Evolutionary conservation across 2,888 invertebrate genomes (phyloP).

Genomic region (Ichneumoninae sp.): DNA sequence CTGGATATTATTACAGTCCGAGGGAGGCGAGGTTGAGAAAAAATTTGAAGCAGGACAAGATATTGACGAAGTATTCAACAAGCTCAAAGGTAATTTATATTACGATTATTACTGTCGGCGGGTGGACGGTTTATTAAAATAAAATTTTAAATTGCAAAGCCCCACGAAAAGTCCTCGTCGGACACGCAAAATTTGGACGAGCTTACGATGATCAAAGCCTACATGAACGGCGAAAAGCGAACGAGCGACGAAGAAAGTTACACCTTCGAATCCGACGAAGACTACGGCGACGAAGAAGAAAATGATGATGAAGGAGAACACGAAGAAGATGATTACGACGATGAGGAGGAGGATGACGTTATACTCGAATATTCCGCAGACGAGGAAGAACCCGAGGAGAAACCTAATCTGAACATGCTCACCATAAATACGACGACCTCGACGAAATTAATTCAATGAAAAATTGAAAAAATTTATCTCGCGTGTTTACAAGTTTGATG

Average conservation of each 20-base stretch:
- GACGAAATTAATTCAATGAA: neutral
- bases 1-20: constrained; percentile 84
- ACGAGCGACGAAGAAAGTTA: constrained; percentile 20
- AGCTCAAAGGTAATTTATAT: constrained; percentile 18
- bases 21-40: constrained; percentile 83
- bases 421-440: neutral
- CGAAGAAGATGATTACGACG: constrained; percentile 21
- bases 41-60: constrained; percentile 69
- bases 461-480: neutral
- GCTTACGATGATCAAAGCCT: constrained; percentile 67
- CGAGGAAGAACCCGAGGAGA: constrained; percentile 1
- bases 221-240: constrained; percentile 62
- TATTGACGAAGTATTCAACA: constrained; percentile 53
- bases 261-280: constrained; percentile 23
- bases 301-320: constrained; percentile 14
- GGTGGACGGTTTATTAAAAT: neutral
- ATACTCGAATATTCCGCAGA: constrained; percentile 10
- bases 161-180: neutral
- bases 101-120: neutral
- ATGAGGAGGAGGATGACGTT: constrained; percentile 1
- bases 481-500: neutral
- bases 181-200: constrained; percentile 64
- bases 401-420: neutral
- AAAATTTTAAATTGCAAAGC: neutral
- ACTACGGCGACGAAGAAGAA: neutral